These are phyloP conservation scores for Ephialtes manifestator DNA, from an alignment of 2,888 invertebrate genomes.

Conservation along the genomic window DNA sequence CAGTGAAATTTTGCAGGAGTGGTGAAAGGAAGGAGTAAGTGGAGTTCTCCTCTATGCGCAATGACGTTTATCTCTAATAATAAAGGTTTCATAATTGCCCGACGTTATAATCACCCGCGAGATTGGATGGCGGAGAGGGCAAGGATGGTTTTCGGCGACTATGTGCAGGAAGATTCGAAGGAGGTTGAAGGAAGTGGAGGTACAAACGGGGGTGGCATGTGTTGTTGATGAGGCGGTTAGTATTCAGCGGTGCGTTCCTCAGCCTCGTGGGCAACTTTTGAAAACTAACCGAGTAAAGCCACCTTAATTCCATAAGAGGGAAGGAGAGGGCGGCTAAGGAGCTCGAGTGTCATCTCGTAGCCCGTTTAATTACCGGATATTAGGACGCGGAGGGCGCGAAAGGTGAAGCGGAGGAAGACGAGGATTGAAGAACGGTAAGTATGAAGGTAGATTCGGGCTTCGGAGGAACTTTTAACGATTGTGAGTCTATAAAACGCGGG, in stretches of 20 bases:
- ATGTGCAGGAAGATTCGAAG: slow-evolving; percentile 62
- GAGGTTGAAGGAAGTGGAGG: slow-evolving; percentile 69
- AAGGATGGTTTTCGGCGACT: slow-evolving; percentile 25
- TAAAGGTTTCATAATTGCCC: slow-evolving; percentile 76
- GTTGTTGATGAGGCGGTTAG: slow-evolving; percentile 86
- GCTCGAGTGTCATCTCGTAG: slow-evolving; percentile 83
- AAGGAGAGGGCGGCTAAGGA: slow-evolving; percentile 74
- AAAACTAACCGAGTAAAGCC: slow-evolving; percentile 84
- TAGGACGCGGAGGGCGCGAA: slow-evolving; percentile 75
- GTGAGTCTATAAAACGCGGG: neutral
- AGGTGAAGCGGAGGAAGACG: slow-evolving; percentile 50
- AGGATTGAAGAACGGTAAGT: slow-evolving; percentile 52
- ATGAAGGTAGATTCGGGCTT: neutral
- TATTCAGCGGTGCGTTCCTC: slow-evolving; percentile 84
- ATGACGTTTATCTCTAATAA: slow-evolving; percentile 72
- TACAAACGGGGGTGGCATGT: slow-evolving; percentile 82
- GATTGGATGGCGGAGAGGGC: slow-evolving; percentile 78
- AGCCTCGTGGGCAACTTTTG: slow-evolving; percentile 81
- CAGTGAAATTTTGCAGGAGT: slow-evolving; percentile 41
- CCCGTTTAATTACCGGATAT: slow-evolving; percentile 85
- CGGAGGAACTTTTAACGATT: neutral
- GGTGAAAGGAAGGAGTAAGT: slow-evolving; percentile 9
- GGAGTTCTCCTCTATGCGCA: slow-evolving; percentile 49
- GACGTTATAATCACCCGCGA: slow-evolving; percentile 82
- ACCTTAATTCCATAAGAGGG: slow-evolving; percentile 85